These are phyloP conservation scores for Pomatorhinus ruficollis DNA, from an alignment of 2,113 vertebrate species.

Conservation along the genomic window DNA sequence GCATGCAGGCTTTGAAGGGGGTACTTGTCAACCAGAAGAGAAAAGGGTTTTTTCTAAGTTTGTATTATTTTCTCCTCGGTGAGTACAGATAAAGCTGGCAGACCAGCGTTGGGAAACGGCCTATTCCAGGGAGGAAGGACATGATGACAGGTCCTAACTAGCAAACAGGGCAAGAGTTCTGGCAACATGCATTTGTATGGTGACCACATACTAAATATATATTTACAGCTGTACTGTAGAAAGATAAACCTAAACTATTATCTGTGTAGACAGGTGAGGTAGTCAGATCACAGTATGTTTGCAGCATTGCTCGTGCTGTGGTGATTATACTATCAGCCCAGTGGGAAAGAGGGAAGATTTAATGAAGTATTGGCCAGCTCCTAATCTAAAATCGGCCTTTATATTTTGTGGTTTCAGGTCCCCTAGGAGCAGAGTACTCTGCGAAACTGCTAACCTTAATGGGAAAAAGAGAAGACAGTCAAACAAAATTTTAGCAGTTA, in stretches of 20 bases:
- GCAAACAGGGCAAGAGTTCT: neutral
- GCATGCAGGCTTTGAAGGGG: neutral
- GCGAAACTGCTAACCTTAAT: neutral
- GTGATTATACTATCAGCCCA: neutral
- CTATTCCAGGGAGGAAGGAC: neutral
- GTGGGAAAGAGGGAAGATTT: neutral
- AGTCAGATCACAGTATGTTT: neutral
- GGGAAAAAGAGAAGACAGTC: neutral
- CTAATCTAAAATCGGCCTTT: neutral
- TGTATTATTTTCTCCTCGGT: neutral
- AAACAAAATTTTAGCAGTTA: neutral
- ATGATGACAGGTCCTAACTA: neutral
- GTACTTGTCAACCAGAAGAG: neutral
- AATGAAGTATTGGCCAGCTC: neutral
- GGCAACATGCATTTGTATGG: neutral
- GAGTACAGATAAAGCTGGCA: neutral
- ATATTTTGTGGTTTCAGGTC: neutral
- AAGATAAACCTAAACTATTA: neutral
- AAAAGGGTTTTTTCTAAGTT: neutral
- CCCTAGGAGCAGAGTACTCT: neutral
- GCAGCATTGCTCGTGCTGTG: neutral
- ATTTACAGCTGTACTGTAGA: neutral
- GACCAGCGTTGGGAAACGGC: accelerated
- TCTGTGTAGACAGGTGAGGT: neutral
- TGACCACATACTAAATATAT: accelerated